Evolutionary conservation across 1,140 invertebrate species (phyloP), one percentile per base, ranked within the genome.

Genomic region (Lepeophtheirus salmonis): DNA sequence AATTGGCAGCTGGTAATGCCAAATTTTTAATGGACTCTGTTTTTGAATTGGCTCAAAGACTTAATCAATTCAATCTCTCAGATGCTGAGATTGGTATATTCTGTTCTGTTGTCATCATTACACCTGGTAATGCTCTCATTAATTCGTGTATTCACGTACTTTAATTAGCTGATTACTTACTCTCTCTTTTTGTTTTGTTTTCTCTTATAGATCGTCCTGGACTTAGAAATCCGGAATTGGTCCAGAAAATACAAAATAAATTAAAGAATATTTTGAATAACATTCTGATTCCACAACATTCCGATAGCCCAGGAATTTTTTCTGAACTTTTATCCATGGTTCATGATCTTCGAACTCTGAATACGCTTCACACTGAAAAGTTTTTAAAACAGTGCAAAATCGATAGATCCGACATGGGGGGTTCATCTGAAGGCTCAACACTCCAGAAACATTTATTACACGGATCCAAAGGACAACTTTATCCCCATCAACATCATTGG

Each of bases 321-420:
- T 77, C 81, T 53, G 88, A 94, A 69, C 70, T 96, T 63, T 80
- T 94, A 72, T 89, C 89, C 70, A 95, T 92, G 67, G 85, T 95
- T 60, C 89, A 90, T 1, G 92, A 97, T 73, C 76, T 97, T 64
- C 78, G 90, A 63, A 96, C 91, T 0, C 73, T 96, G 48, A 96
- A 95, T 73, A 94, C 90, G 1, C 77, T 97, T 12, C 92, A 96
- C 69, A 92, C 89, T 0, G 92, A 96, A 69, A 96, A 96, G 70
- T 75, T 95, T 22, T 76, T 96, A 14, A 89, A 90, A 0, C 90
- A 89, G 73, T 87, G 89, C 67, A 83, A 83, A 81, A 86, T 86
- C 2, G 23, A 17, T 81, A 80, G 10, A 3, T 26, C 23, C 21
- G 18, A 54, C 2, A 14, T 41, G 41, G 53, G 24, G 14, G 53